Conservation (phyloP, 2,888 invertebrate genomes). For the Orchestes rusci region DNA sequence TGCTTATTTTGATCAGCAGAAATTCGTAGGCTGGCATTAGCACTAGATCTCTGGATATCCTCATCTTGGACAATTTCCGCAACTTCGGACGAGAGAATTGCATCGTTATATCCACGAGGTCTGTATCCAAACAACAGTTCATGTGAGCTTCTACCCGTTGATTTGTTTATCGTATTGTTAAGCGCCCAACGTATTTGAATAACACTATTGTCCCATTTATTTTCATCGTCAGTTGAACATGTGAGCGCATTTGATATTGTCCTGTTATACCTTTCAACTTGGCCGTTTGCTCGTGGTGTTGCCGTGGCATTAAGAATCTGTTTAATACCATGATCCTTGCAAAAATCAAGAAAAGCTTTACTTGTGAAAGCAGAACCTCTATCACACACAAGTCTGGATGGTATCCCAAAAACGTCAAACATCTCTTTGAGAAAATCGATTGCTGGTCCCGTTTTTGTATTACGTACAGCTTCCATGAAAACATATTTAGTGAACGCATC, state of each 20-base stretch:
- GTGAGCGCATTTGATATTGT: neutral
- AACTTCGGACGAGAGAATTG: neutral
- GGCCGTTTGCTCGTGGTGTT: neutral
- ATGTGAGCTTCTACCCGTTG: neutral
- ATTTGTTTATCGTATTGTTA: neutral
- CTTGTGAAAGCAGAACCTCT: neutral
- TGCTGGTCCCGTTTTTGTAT: neutral
- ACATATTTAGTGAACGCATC: neutral
- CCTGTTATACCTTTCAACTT: neutral
- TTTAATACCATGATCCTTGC: neutral
- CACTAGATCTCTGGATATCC: neutral
- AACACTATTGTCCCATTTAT: neutral
- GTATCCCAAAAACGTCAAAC: neutral
- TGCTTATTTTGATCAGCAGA: conserved; percentile 1
- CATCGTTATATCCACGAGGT: neutral
- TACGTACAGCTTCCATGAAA: neutral
- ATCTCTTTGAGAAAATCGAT: neutral
- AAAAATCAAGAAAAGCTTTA: neutral
- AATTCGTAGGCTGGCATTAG: neutral
- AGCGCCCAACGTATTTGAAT: neutral
- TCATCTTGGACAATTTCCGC: neutral
- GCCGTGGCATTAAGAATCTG: neutral
- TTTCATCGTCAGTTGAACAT: neutral
- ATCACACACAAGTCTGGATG: neutral
- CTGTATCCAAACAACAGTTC: neutral